Percentiles rank a stretch among this genome's conserved stretches.
Conservation (phyloP, 2,113 vertebrate species). For the Apaloderma vittatum region DNA sequence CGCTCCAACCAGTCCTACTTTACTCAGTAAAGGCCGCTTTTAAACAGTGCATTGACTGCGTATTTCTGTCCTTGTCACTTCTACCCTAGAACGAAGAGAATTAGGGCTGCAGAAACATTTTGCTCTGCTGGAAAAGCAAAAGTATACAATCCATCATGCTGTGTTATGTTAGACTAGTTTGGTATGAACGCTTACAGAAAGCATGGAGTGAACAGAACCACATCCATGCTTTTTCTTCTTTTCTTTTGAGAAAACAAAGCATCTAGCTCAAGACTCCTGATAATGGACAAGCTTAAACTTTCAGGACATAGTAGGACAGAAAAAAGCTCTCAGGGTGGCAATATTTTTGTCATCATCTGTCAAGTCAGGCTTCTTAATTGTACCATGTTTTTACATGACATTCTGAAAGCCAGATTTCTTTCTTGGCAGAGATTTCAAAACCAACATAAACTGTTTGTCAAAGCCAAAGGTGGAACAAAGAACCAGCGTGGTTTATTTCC, state of each 20-base stretch:
- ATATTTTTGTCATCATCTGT: neutral
- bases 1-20: neutral
- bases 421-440: slow-evolving; percentile 17
- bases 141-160: neutral
- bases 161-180: neutral
- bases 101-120: neutral
- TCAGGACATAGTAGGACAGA: neutral
- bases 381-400: neutral
- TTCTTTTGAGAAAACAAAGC: neutral
- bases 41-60: neutral
- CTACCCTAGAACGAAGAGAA: neutral
- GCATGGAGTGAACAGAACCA: neutral
- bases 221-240: too few species aligned
- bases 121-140: neutral
- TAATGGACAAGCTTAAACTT: neutral
- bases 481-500: neutral
- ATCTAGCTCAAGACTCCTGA: neutral
- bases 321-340: neutral
- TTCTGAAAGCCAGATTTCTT: neutral
- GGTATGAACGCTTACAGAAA: neutral
- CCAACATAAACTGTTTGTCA: neutral
- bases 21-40: neutral
- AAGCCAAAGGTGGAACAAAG: neutral
- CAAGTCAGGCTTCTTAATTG: neutral
- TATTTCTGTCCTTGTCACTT: neutral